Conservation (phyloP, 1,140 invertebrate genomes). For the Lasaia peninsularis region DNA sequence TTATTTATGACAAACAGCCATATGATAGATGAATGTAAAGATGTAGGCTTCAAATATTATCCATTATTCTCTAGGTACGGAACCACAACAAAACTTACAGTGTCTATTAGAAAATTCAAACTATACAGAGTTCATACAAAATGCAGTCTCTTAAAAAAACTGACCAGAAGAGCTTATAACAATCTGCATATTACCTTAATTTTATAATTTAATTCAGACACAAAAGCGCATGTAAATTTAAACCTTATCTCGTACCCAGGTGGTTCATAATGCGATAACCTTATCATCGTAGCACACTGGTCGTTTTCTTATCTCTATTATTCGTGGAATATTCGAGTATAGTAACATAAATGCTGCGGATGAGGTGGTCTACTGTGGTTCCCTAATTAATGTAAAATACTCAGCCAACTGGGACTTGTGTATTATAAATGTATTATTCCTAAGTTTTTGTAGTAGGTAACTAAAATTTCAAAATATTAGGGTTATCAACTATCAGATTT, state of each 20-base stretch:
- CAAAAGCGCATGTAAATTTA: conserved; percentile 1
- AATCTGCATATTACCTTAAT: conserved; percentile 8
- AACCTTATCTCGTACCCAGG: not conserved
- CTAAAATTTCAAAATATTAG: too few species aligned
- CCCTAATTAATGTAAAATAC: conserved; percentile 12
- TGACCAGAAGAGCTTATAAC: not conserved
- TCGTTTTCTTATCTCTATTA: conserved; percentile 11
- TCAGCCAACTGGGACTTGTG: conserved; percentile 6
- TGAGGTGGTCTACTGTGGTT: conserved; percentile 11
- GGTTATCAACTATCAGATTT: too few species aligned
- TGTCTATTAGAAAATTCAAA: too few species aligned
- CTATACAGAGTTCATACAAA: too few species aligned
- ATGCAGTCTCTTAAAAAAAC: not conserved
- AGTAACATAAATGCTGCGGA: conserved; percentile 1
- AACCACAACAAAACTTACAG: too few species aligned
- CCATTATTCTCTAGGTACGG: too few species aligned
- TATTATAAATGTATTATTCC: too few species aligned
- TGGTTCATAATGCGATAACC: not conserved
- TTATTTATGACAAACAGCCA: too few species aligned
- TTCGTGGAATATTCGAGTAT: conserved; percentile 1
- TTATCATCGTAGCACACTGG: not conserved
- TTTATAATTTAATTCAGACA: not conserved
- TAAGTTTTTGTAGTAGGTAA: too few species aligned
- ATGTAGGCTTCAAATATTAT: too few species aligned
- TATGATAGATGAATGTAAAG: too few species aligned